Conservation (phyloP, 2,888 invertebrate species). For the Liodrosophila aerea region DNA sequence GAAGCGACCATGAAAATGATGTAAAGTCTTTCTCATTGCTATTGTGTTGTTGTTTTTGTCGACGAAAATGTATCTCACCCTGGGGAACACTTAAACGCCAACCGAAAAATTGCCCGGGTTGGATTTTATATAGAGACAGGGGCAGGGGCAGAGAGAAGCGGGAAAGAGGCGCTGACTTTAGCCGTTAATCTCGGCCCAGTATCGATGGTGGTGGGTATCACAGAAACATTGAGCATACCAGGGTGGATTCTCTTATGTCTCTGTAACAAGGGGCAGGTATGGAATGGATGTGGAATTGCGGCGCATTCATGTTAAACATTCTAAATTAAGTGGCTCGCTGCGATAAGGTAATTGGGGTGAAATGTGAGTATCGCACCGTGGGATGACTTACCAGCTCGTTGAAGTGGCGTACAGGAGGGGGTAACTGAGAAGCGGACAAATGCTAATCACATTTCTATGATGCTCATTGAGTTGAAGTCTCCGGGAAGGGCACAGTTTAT, state of each 20-base stretch:
- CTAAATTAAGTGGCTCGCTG: slow-evolving; percentile 80
- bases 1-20: slow-evolving; percentile 76
- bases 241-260: slow-evolving; percentile 34
- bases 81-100: slow-evolving; percentile 80
- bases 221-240: slow-evolving; percentile 19
- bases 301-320: slow-evolving; percentile 75
- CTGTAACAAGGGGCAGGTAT: slow-evolving; percentile 22
- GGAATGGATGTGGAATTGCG: slow-evolving; percentile 42
- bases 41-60: slow-evolving; percentile 50
- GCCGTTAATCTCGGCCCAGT: slow-evolving; percentile 66
- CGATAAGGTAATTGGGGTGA: slow-evolving; percentile 82
- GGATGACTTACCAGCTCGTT: slow-evolving; percentile 46
- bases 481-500: slow-evolving; percentile 46
- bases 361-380: slow-evolving; percentile 66
- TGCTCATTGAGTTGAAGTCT: slow-evolving; percentile 15
- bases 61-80: slow-evolving; percentile 81
- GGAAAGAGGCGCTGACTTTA: slow-evolving; percentile 61
- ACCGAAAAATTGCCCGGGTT: slow-evolving; percentile 72
- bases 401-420: slow-evolving; percentile 25
- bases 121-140: slow-evolving; percentile 16
- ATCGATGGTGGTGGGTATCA: slow-evolving; percentile 44
- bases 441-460: slow-evolving; percentile 58
- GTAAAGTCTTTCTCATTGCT: slow-evolving; percentile 57
- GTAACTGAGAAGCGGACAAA: slow-evolving; percentile 7
- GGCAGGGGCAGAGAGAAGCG: slow-evolving; percentile 3